Evolutionary conservation across 2,888 invertebrate species (phyloP).

Genomic region (Tipula lateralis): DNA sequence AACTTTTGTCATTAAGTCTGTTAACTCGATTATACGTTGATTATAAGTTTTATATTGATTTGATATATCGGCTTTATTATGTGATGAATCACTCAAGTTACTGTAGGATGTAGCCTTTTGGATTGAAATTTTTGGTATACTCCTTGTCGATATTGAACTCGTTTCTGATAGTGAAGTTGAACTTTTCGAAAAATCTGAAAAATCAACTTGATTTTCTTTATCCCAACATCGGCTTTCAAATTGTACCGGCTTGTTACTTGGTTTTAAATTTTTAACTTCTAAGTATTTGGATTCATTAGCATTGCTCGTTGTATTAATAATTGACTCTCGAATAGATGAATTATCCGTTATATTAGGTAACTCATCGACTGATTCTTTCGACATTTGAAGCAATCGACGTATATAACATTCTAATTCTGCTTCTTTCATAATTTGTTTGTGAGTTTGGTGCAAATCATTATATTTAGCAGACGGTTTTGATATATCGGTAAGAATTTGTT

Average conservation of each 20-base stretch:
- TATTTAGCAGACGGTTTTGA: background rate
- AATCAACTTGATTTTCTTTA: background rate
- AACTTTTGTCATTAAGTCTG: conserved; percentile 55
- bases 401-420: conserved; percentile 44
- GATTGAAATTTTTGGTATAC: background rate
- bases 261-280: conserved; percentile 32
- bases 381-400: conserved; percentile 53
- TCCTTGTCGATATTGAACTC: background rate
- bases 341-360: conserved; percentile 50
- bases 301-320: conserved; percentile 49
- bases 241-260: conserved; percentile 27
- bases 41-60: conserved; percentile 52
- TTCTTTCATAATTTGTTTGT: background rate
- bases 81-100: background rate
- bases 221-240: background rate
- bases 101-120: background rate
- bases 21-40: conserved; percentile 54
- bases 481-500: background rate
- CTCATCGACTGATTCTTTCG: conserved; percentile 50
- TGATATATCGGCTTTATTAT: conserved; percentile 35
- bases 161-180: background rate
- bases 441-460: background rate
- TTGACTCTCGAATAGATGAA: conserved; percentile 50
- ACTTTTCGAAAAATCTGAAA: background rate
- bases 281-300: conserved; percentile 33